Evolutionary conservation across 2,113 vertebrate genomes (phyloP).

Genomic region (Irena cyanogastra): DNA sequence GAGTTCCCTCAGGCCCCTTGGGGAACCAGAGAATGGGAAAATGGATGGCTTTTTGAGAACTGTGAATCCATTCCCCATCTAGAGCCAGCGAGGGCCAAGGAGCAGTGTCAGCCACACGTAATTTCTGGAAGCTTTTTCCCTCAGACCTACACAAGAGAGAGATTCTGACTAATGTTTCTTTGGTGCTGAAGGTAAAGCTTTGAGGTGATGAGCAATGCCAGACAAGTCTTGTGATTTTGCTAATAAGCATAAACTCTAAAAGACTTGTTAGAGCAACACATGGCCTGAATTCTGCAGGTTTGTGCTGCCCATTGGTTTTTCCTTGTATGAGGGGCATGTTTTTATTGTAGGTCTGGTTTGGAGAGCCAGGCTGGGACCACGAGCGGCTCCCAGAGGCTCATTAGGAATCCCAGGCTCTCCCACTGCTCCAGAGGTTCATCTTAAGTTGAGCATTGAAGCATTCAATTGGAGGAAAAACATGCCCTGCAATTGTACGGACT

Average conservation of each 20-base stretch:
- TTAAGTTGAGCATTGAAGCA: not conserved
- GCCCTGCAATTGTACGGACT: not conserved
- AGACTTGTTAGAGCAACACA: not conserved
- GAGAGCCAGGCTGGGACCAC: not conserved
- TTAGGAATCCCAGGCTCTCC: not conserved
- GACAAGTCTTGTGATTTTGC: not conserved
- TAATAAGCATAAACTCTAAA: not conserved
- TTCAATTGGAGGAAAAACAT: not conserved
- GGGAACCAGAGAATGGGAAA: not conserved
- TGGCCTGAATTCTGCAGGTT: not conserved
- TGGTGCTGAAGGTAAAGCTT: not conserved
- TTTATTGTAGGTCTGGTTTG: not conserved
- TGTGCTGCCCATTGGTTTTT: not conserved
- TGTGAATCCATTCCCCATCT: not conserved
- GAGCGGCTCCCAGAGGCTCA: fast-evolving
- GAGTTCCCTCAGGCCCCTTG: not conserved
- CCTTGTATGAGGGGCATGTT: fast-evolving
- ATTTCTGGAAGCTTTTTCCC: not conserved
- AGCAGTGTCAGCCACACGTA: not conserved
- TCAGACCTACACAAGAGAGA: not conserved
- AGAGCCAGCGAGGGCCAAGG: not conserved
- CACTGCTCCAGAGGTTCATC: not conserved
- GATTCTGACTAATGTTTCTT: not conserved
- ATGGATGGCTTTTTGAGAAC: not conserved
- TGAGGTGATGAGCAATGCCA: not conserved